phyloP scores from a whole-genome alignment of 2,113 vertebrate genomes.

The Lethenteron reissneri region DNA sequence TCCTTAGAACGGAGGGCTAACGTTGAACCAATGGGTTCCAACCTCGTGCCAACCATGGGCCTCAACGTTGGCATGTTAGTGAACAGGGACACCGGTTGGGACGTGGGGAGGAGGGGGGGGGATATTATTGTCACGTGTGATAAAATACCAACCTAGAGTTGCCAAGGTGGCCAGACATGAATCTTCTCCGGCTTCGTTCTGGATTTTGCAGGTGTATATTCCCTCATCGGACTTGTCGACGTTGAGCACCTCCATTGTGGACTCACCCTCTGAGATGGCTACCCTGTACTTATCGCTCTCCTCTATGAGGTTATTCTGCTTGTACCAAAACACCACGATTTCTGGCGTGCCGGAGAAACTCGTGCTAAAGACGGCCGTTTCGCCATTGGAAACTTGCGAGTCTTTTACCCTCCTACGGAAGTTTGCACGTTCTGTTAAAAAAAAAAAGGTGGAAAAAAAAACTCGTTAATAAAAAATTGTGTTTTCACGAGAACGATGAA shows the following conservation, averaged over 20 bases:
- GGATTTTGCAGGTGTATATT: background rate
- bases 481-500: background rate
- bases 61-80: no score
- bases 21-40: no score
- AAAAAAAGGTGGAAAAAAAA: conserved; percentile 1
- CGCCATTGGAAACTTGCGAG: background rate
- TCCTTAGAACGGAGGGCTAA: no score
- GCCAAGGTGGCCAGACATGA: background rate
- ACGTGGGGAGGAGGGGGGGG: no score
- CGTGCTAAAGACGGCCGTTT: background rate
- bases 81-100: no score
- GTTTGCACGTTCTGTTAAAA: background rate
- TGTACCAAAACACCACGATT: conserved; percentile 2
- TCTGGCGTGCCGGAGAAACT: background rate
- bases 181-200: conserved; percentile 1
- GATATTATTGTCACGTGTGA: no score
- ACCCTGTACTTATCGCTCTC: background rate
- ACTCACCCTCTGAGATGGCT: conserved; percentile 1
- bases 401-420: conserved; percentile 2
- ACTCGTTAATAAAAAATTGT: conserved; percentile 13
- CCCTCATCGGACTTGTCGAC: conserved; percentile 4
- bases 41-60: no score
- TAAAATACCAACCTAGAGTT: no score
- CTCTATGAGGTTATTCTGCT: conserved; percentile 1
- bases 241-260: background rate